Percentiles rank a stretch among this genome's conserved stretches.
These are phyloP conservation scores for Peromyscus nudipes DNA, from an alignment of 2,797 vertebrate species.

Conservation along the genomic window DNA sequence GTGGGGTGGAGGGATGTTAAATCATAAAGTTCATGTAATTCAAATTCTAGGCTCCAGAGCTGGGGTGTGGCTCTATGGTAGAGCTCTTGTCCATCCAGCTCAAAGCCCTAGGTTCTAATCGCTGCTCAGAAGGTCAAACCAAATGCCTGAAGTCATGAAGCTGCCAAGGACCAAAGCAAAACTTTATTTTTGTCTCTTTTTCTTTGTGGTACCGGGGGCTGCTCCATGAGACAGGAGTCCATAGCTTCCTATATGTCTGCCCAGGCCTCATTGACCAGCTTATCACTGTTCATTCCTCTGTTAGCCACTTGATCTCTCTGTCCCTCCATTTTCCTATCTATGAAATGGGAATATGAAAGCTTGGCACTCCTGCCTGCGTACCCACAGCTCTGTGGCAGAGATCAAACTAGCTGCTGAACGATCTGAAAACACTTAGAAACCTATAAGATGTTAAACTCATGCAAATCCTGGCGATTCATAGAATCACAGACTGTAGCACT, in stretches of 20 bases:
- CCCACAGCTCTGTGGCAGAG: slow-evolving; percentile 42
- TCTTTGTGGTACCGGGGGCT: not conserved
- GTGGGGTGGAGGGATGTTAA: not conserved
- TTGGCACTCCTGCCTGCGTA: not conserved
- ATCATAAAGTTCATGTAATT: not conserved
- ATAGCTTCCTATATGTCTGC: not conserved
- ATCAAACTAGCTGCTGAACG: slow-evolving; percentile 48
- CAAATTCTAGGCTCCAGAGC: not conserved
- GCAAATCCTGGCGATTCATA: slow-evolving; percentile 66
- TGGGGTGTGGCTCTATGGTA: too few species aligned
- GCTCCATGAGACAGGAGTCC: not conserved
- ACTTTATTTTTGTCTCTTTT: not conserved
- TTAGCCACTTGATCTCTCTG: not conserved
- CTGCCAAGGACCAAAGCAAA: not conserved
- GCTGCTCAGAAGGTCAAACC: not conserved
- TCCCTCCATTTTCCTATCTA: slow-evolving; percentile 40
- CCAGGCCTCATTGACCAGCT: not conserved
- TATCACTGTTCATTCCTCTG: not conserved
- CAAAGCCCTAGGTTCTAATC: not conserved
- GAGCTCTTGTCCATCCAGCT: not conserved
- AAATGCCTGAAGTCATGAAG: not conserved
- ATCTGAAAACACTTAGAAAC: slow-evolving; percentile 44
- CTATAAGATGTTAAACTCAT: not conserved
- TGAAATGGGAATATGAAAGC: slow-evolving; percentile 44
- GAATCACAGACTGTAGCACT: not conserved